Evolutionary conservation across 2,797 vertebrate species (phyloP), one percentile per base, ranked within the genome.

Genomic region (Pogonophryne albipinna): DNA sequence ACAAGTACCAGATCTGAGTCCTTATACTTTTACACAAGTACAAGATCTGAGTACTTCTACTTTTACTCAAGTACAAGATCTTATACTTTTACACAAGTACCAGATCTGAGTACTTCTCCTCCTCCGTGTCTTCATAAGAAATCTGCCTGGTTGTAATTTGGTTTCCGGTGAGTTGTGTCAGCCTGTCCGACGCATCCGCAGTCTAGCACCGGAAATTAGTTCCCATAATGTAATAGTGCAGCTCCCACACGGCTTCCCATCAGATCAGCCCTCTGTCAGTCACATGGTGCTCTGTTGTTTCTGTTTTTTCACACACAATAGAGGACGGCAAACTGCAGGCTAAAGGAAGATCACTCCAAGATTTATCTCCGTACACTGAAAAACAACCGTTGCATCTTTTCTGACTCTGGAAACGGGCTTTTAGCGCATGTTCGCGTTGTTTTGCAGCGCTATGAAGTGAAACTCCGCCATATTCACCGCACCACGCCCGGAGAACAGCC

Each of bases 401-500:
- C 16, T 2, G 0, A 2, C n/a, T 6, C 27, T 1, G 44, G 17
- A 15, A 34, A 44, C 53, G 27, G 2, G 55, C 60, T 75, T 58
- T 53, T 5, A 1, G 0, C 0, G 9, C n/a, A 19, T 72, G 27
- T 67, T 16, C 44, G 23, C 65, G 19, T 47, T 74, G 41, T 68
- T 81, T 71, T 64, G 63, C 60, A 42, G 74, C 82, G 66, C 74
- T 70, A 78, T 76, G 66, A 78, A 91, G 91, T 83, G 79, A 80
- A 87, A 86, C 82, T 94, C 94, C 94, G 96, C 96, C 96, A 96
- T 96, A 94, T 97, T 96, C 90, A 84, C 78, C 76, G 78, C 84
- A 94, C 95, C 96, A 96, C 96, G 94, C 96, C 96, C 95, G 94
- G 85, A 86, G 83, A 88, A 13, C 70, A 3, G 53, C 71, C 58